Conservation (phyloP, 2,113 vertebrate genomes). For the Corapipo altera region DNA sequence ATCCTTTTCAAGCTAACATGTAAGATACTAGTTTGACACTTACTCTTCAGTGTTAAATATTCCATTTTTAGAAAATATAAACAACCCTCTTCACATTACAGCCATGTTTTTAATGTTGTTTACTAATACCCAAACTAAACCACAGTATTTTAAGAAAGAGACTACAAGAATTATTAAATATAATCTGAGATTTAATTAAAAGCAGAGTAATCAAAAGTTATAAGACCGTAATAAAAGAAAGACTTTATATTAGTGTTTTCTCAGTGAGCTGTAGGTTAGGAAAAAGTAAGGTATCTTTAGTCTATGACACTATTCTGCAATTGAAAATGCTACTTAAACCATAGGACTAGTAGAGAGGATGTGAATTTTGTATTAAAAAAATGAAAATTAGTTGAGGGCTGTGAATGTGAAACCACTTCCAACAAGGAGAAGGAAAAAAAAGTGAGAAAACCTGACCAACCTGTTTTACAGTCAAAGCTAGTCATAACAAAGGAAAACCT, state of each 20-base stretch:
- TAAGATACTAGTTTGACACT: background rate
- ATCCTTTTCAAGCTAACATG: background rate
- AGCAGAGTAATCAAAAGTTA: background rate
- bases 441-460: rapidly evolving
- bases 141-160: background rate
- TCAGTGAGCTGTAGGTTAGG: background rate
- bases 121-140: background rate
- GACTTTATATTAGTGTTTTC: background rate
- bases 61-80: background rate
- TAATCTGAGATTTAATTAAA: background rate
- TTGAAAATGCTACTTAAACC: background rate
- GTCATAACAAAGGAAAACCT: background rate
- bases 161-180: background rate
- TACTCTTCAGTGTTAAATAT: background rate
- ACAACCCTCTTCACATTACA: background rate
- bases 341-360: background rate
- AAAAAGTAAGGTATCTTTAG: background rate
- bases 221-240: background rate
- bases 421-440: background rate
- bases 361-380: background rate
- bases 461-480: background rate
- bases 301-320: background rate
- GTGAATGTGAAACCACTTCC: constrained; percentile 12
- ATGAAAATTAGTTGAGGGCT: background rate
- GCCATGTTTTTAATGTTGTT: background rate